Percentiles rank a stretch among this genome's conserved stretches.
Evolutionary conservation across 2,797 vertebrate genomes (phyloP).

Genomic region (Anolis apletophallus): DNA sequence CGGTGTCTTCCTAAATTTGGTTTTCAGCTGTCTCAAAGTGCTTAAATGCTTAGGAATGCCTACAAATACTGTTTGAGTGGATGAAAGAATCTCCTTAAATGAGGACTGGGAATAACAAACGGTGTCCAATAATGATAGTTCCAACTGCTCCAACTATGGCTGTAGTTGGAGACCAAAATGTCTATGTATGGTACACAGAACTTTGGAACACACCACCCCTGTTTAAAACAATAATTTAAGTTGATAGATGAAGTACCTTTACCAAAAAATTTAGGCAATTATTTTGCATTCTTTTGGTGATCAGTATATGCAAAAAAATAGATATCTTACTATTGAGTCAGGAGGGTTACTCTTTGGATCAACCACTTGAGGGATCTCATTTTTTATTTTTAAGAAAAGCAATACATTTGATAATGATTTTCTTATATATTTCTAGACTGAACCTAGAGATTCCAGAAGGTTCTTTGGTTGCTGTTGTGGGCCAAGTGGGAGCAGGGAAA

Average conservation of each 20-base stretch:
- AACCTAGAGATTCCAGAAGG: constrained; percentile 69
- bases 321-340: not conserved
- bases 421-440: constrained; percentile 57
- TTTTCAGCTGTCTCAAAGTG: no score
- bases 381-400: not conserved
- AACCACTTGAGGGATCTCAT: not conserved
- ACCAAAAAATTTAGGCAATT: no score
- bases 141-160: no score
- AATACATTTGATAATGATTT: constrained; percentile 26
- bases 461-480: constrained; percentile 66
- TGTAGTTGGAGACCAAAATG: no score
- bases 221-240: not conserved
- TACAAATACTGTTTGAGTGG: not conserved
- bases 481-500: constrained; percentile 72
- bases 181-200: no score
- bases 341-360: not conserved
- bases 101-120: no score
- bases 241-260: not conserved
- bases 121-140: no score
- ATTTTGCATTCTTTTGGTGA: not conserved
- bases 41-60: not conserved
- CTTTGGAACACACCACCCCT: no score
- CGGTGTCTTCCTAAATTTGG: no score
- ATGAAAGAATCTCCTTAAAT: no score
- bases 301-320: not conserved